Evolutionary conservation across 2,113 vertebrate genomes (phyloP).

Genomic region (Lophotis ruficrista): DNA sequence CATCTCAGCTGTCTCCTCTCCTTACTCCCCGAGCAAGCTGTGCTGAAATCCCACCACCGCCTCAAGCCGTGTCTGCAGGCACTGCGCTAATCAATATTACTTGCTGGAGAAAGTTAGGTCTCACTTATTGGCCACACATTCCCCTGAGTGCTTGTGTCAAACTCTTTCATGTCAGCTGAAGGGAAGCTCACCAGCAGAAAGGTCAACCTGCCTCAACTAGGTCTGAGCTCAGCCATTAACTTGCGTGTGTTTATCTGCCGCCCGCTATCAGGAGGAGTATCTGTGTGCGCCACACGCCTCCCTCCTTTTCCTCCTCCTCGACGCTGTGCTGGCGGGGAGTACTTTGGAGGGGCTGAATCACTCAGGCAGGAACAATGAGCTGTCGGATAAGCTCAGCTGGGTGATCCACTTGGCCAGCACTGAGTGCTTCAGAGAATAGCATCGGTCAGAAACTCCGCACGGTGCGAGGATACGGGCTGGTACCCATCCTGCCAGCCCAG

Average conservation of each 20-base stretch:
- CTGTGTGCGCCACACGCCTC: neutral
- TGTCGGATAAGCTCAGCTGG: slow-evolving; percentile 6
- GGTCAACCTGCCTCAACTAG: slow-evolving; percentile 38
- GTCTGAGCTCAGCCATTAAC: slow-evolving; percentile 24
- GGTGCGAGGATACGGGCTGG: fast-evolving
- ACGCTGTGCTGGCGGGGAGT: neutral
- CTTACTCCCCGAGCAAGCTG: neutral
- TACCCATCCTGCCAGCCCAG: neutral
- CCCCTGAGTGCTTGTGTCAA: slow-evolving; percentile 53
- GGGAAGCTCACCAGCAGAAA: slow-evolving; percentile 34
- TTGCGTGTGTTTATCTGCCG: neutral
- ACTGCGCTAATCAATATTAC: slow-evolving; percentile 22
- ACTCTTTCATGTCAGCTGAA: slow-evolving; percentile 51
- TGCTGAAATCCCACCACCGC: neutral
- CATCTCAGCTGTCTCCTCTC: neutral
- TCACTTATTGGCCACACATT: slow-evolving; percentile 39
- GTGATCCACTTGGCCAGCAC: neutral
- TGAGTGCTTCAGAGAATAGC: neutral
- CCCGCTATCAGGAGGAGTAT: neutral
- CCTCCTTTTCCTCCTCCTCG: neutral
- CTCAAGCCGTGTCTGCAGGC: neutral
- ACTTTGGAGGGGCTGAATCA: slow-evolving; percentile 12
- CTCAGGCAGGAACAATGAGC: neutral
- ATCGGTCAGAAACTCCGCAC: neutral
- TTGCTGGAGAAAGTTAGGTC: slow-evolving; percentile 43